Evolutionary conservation across 2,797 vertebrate species (phyloP).

Genomic region (Geotrypetes seraphini): DNA sequence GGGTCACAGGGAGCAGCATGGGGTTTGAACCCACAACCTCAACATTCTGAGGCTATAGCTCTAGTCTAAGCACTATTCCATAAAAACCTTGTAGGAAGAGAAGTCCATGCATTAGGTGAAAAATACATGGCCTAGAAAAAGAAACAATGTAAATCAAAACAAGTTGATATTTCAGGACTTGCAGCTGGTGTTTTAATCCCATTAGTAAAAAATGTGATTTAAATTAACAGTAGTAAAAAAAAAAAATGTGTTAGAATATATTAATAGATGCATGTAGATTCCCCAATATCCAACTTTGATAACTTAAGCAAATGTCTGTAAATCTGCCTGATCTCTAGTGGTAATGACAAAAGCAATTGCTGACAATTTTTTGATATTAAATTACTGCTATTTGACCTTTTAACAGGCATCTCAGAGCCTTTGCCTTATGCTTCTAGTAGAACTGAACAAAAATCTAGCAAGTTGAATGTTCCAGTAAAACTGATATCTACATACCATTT

Average conservation of each 20-base stretch:
- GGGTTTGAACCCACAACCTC: too few species aligned
- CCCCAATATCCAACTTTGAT: background rate
- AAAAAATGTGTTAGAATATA: slow-evolving; percentile 3
- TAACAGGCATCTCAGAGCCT: slow-evolving; percentile 11
- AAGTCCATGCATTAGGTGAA: too few species aligned
- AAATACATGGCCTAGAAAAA: too few species aligned
- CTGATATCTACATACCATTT: slow-evolving; percentile 43
- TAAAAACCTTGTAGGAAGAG: too few species aligned
- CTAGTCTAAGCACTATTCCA: too few species aligned
- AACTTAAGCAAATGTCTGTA: background rate
- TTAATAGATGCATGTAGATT: background rate
- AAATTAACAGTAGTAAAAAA: too few species aligned
- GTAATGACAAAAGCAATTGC: slow-evolving; percentile 4
- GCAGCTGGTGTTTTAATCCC: too few species aligned
- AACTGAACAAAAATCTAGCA: slow-evolving; percentile 36
- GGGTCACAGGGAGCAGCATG: too few species aligned
- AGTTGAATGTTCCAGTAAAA: slow-evolving; percentile 28
- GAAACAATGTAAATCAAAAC: too few species aligned
- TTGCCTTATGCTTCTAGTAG: slow-evolving; percentile 22
- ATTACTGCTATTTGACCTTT: slow-evolving; percentile 16
- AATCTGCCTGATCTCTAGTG: slow-evolving; percentile 9
- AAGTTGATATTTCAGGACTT: too few species aligned
- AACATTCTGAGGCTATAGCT: too few species aligned
- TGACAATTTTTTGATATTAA: slow-evolving; percentile 1
- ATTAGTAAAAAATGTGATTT: too few species aligned